Evolutionary conservation across 2,797 vertebrate species (phyloP).

Genomic region (Danio albolineatus): DNA sequence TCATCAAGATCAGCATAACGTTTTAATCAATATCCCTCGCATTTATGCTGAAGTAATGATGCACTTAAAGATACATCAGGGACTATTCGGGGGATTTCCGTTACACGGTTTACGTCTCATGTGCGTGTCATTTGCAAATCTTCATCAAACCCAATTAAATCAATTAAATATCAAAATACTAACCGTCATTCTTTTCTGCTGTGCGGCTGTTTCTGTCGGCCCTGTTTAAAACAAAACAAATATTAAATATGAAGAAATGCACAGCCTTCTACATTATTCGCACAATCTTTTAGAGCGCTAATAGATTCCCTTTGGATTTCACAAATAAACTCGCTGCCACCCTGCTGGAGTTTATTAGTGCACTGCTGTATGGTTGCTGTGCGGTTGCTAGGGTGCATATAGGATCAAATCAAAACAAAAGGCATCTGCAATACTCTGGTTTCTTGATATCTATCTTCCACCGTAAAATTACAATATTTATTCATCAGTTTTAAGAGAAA

Average conservation of each 20-base stretch:
- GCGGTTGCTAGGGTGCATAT: neutral
- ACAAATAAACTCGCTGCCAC: neutral
- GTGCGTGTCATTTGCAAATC: neutral
- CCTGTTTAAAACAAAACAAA: slow-evolving; percentile 6
- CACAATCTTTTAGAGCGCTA: slow-evolving; percentile 48
- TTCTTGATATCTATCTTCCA: neutral
- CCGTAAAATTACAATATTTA: too few relatives aligned
- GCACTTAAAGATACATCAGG: slow-evolving; percentile 1
- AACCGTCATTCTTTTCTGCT: neutral
- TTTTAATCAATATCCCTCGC: slow-evolving; percentile 26
- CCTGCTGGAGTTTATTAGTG: neutral
- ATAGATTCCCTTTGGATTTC: slow-evolving; percentile 51
- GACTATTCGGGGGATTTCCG: neutral
- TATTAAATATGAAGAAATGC: slow-evolving; percentile 8
- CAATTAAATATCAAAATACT: neutral
- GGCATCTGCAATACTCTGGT: neutral
- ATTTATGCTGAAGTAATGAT: slow-evolving; percentile 10
- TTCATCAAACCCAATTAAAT: neutral
- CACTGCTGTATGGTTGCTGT: neutral
- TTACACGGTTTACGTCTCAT: neutral
- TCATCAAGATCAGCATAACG: neutral
- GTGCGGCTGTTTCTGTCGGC: neutral
- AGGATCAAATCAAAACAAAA: neutral
- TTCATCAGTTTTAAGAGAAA: neutral
- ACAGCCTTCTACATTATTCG: slow-evolving; percentile 52